Conservation (phyloP, 2,797 vertebrate genomes). For the Chromis chromis region DNA sequence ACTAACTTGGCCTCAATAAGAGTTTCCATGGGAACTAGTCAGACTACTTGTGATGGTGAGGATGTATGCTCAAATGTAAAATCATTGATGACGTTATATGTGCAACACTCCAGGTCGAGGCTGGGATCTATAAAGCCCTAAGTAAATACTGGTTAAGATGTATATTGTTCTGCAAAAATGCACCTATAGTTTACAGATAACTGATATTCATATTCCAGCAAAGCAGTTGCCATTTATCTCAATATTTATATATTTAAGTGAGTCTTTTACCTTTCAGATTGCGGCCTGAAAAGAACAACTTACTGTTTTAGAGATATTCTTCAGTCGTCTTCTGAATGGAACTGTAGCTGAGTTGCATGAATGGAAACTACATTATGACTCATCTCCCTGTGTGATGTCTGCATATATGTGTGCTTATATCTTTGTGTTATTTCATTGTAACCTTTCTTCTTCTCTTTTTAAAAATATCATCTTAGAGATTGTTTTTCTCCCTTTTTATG, state of each 20-base stretch:
- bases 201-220: background rate
- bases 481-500: background rate
- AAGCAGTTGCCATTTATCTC: conserved; percentile 6
- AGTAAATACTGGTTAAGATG: background rate
- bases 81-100: conserved; percentile 48
- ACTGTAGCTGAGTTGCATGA: conserved; percentile 1
- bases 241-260: background rate
- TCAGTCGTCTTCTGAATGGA: conserved; percentile 21
- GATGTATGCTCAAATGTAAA: conserved; percentile 65
- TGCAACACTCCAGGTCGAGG: conserved; percentile 15
- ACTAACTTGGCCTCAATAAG: conserved; percentile 81
- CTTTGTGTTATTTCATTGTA: background rate
- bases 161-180: background rate
- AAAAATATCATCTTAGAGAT: background rate
- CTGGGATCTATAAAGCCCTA: background rate
- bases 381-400: conserved; percentile 19
- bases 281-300: conserved; percentile 15
- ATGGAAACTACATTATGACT: conserved; percentile 34
- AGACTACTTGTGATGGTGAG: conserved; percentile 70
- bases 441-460: conserved; percentile 6
- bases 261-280: conserved; percentile 16
- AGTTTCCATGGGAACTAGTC: conserved; percentile 84
- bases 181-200: background rate
- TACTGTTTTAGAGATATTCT: conserved; percentile 15
- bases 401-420: conserved; percentile 17